Conservation (phyloP, 2,113 vertebrate genomes). For the Ctenodactylus gundi region DNA sequence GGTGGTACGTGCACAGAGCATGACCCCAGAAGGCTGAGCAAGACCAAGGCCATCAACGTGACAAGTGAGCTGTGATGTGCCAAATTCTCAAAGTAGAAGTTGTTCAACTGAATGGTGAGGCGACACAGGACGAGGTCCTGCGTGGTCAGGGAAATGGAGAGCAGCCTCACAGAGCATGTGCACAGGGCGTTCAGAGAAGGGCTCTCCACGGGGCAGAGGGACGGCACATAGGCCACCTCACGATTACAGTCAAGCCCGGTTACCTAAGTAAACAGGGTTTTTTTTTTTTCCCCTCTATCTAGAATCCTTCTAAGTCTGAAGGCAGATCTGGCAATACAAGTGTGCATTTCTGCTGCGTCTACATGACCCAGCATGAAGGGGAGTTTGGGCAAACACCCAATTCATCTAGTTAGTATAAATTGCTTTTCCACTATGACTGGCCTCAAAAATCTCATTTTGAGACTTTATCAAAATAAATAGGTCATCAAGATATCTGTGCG, state of each 20-base stretch:
- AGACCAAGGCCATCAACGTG: background rate
- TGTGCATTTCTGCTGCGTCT: background rate
- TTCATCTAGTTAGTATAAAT: constrained; percentile 25
- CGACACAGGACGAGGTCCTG: accelerated
- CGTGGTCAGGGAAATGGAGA: background rate
- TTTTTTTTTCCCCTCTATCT: background rate
- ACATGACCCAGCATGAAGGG: background rate
- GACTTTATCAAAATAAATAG: constrained; percentile 64
- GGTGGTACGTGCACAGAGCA: background rate
- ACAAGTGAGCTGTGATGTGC: background rate
- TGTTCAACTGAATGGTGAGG: background rate
- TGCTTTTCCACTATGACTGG: constrained; percentile 15
- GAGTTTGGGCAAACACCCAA: constrained; percentile 26
- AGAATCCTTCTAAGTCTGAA: background rate
- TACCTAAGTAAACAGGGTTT: background rate
- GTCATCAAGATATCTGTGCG: constrained; percentile 31
- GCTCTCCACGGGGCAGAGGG: background rate
- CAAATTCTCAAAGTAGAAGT: background rate
- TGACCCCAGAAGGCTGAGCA: background rate
- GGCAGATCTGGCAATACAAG: background rate
- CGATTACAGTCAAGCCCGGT: background rate
- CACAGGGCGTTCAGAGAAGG: accelerated
- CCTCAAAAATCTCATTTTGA: constrained; percentile 19
- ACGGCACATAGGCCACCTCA: background rate
- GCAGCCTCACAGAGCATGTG: background rate